Evolutionary conservation across 2,113 vertebrate genomes (phyloP).

Genomic region (Corythoichthys haematopterus): DNA sequence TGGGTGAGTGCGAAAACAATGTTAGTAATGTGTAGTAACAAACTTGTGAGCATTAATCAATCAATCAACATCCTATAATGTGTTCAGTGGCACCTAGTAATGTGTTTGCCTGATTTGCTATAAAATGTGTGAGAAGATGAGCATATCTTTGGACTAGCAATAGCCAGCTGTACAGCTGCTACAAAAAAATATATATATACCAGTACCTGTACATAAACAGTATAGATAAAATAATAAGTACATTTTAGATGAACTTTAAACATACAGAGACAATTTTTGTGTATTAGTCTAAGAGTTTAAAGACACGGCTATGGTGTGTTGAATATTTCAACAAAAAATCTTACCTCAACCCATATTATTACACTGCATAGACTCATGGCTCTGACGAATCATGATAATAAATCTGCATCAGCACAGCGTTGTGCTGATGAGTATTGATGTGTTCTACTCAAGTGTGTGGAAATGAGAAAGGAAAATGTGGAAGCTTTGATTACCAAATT

Average conservation of each 20-base stretch:
- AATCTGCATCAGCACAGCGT: not conserved
- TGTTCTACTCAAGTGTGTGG: slow-evolving; percentile 9
- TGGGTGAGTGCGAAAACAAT: too few relatives aligned
- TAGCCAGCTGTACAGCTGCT: too few relatives aligned
- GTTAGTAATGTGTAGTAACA: too few relatives aligned
- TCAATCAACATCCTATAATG: too few relatives aligned
- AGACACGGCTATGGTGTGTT: not conserved
- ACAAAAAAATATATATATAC: too few relatives aligned
- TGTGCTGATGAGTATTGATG: not conserved
- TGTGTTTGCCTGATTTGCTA: too few relatives aligned
- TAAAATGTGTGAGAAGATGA: too few relatives aligned
- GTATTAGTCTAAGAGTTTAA: not conserved
- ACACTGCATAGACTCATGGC: not conserved
- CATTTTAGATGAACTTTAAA: not conserved
- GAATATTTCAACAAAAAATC: not conserved
- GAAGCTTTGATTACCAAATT: slow-evolving; percentile 2
- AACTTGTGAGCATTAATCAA: too few relatives aligned
- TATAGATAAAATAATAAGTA: too few relatives aligned
- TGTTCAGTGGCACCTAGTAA: too few relatives aligned
- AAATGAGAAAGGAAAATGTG: not conserved
- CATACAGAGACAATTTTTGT: not conserved
- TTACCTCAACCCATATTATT: not conserved
- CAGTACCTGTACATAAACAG: too few relatives aligned
- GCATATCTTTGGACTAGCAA: too few relatives aligned
- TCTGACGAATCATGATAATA: not conserved